Evolutionary conservation across 2,888 invertebrate species (phyloP).

Genomic region (Stegana nigrithorax): DNA sequence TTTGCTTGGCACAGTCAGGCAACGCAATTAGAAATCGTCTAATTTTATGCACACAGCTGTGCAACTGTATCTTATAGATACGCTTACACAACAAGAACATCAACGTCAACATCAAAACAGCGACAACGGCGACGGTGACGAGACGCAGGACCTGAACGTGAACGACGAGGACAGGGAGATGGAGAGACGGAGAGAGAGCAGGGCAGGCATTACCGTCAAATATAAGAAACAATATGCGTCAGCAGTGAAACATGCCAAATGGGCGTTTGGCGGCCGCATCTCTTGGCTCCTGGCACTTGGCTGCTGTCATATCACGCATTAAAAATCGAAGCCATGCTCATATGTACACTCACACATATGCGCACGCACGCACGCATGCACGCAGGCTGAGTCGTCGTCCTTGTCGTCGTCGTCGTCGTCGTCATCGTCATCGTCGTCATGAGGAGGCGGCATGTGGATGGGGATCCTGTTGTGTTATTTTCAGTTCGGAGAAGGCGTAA

Average conservation of each 20-base stretch:
- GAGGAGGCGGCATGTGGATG: too few species aligned
- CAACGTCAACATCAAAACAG: too few species aligned
- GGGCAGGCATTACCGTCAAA: constrained; percentile 29
- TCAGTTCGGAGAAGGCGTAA: too few species aligned
- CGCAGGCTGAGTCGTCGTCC: background rate
- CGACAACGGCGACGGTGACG: background rate
- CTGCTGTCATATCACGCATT: constrained; percentile 33
- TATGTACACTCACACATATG: constrained; percentile 50
- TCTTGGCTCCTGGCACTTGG: constrained; percentile 29
- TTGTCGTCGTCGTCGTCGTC: background rate
- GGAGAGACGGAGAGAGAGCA: background rate
- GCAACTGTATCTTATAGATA: constrained; percentile 18
- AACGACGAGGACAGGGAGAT: background rate
- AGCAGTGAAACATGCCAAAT: too few species aligned
- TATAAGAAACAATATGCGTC: too few species aligned
- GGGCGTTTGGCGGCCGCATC: too few species aligned
- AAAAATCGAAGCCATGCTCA: constrained; percentile 30
- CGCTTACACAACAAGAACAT: background rate
- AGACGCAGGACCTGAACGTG: constrained; percentile 15
- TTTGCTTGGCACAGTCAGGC: background rate
- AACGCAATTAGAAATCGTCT: constrained; percentile 52
- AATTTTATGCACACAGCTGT: constrained; percentile 46
- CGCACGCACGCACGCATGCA: constrained; percentile 11
- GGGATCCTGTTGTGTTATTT: background rate
- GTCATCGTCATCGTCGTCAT: too few species aligned